A percentile compares a stretch with the other conserved stretches of the same genome.
These are phyloP conservation scores for Malacoctenus gilli DNA, from an alignment of 2,797 vertebrate species.

Conservation along the genomic window DNA sequence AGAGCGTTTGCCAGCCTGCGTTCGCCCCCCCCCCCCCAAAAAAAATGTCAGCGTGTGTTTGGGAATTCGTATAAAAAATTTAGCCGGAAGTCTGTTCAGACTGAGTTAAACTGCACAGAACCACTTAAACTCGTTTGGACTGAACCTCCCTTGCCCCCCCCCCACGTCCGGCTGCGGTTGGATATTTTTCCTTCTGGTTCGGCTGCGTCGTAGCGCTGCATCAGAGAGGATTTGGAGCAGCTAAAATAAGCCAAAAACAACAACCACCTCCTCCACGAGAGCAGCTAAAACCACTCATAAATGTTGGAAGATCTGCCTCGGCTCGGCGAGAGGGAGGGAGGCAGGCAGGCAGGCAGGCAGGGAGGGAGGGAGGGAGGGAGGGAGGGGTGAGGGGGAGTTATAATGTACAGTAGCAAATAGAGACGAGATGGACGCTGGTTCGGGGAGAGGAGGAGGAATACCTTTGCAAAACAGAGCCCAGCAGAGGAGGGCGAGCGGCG, in stretches of 20 bases:
- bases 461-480: constrained; percentile 21
- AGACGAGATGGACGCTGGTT: constrained; percentile 10
- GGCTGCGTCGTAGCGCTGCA: constrained; percentile 38
- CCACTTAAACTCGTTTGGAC: constrained; percentile 48
- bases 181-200: constrained; percentile 53
- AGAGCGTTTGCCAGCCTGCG: constrained; percentile 35
- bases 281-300: constrained; percentile 65
- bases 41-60: constrained; percentile 50
- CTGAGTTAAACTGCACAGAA: constrained; percentile 44
- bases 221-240: constrained; percentile 57
- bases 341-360: too few relatives aligned
- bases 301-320: constrained; percentile 63
- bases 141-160: constrained; percentile 24
- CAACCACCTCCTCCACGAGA: constrained; percentile 58
- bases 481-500: constrained; percentile 10
- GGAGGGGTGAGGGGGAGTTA: constrained; percentile 17
- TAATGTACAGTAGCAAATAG: constrained; percentile 33
- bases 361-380: constrained; percentile 14
- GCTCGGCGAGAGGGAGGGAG: constrained; percentile 17
- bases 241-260: constrained; percentile 72
- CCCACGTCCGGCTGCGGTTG: constrained; percentile 35
- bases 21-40: constrained; percentile 7
- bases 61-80: constrained; percentile 60
- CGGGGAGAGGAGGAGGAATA: constrained; percentile 2
- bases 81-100: constrained; percentile 47